Base-by-base conservation (phyloP, 2,888 invertebrate genomes). In the Spatulosminthurus flaviceps region DNA sequence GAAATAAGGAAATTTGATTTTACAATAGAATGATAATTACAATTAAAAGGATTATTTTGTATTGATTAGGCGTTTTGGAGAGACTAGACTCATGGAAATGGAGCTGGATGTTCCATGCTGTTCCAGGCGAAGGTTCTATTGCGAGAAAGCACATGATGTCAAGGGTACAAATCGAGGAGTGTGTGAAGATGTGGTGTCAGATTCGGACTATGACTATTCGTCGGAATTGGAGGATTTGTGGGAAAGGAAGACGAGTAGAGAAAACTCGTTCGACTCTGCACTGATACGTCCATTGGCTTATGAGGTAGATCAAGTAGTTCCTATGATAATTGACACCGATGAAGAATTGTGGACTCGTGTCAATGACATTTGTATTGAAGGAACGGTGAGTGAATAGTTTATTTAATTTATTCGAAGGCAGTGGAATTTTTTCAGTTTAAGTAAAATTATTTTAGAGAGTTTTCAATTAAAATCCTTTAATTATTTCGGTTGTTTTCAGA, bases 301-400 rank as follows among this genome's bases (percentile, higher is more conserved):
- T 2, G 26, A 74, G 2, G 60, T 29, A 13, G 77, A 67, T 69
- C 77, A 67, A 70, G 70, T 70, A 16, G 43, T 69, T 26, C 77
- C 77, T 22, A 69, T 70, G 60, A 11, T 70, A 13, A 34, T 70
- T 69, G 70, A 69, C n/a, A 70, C 77, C 5, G 69, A 77, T 51
- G 77, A 77, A 61, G 64, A 51, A 9, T 22, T 34, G 24, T 90
- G 89, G 89, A 87, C 88, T 13, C 84, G 89, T 34, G 86, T 89
- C 42, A 88, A 89, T 84, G 89, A 89, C 83, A 87, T 90, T 79
- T 86, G 87, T 69, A 86, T 89, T 29, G 89, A 88, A 86, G 89
- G 89, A 78, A 87, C 87, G 84, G 89, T 89, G 81, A 84, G 87
- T 69, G 26, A 19, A 19, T n/a, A 11, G 24, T 1, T 64, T 41